Percentiles rank a stretch among this genome's conserved stretches.
phyloP scores from a whole-genome alignment of 1,140 invertebrate species.

The Drosophila lini region DNA sequence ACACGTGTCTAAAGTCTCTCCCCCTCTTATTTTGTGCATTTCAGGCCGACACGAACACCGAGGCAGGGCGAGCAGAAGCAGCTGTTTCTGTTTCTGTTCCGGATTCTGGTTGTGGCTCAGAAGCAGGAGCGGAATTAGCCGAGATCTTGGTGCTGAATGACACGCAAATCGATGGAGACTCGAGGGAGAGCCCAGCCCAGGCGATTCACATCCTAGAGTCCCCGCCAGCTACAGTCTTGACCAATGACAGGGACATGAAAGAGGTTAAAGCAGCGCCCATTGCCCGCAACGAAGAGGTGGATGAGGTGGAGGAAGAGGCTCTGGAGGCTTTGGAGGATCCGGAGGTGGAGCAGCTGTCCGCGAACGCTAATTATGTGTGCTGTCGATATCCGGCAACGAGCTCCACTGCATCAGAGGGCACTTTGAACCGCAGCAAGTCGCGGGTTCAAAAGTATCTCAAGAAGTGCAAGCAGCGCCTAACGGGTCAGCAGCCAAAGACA shows the following conservation, averaged over 20 bases:
- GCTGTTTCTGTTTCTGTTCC: constrained; percentile 42
- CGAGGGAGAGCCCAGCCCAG: constrained; percentile 14
- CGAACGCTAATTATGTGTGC: constrained; percentile 78
- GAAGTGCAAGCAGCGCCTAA: constrained; percentile 85
- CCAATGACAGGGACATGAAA: constrained; percentile 52
- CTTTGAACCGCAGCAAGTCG: constrained; percentile 83
- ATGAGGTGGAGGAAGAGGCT: constrained; percentile 33
- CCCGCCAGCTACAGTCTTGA: constrained; percentile 27
- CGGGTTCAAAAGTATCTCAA: constrained; percentile 85
- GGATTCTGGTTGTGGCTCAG: constrained; percentile 26
- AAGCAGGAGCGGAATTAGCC: constrained; percentile 59
- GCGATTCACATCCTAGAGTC: constrained; percentile 45
- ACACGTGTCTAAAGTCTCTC: constrained; percentile 60
- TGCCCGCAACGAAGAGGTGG: constrained; percentile 68
- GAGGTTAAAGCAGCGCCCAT: constrained; percentile 70
- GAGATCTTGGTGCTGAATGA: constrained; percentile 81
- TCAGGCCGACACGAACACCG: constrained; percentile 51
- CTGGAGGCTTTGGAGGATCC: constrained; percentile 12
- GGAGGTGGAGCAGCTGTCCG: constrained; percentile 51
- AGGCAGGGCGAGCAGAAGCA: constrained; percentile 48
- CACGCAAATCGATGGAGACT: constrained; percentile 74
- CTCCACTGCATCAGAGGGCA: constrained; percentile 19
- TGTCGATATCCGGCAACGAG: constrained; percentile 64
- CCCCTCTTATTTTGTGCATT: constrained; percentile 17
- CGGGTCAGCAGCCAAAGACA: constrained; percentile 63